A percentile compares a stretch with the other conserved stretches of the same genome.
Evolutionary conservation across 1,140 invertebrate species (phyloP).

Genomic region (Lutraria rhynchaena): DNA sequence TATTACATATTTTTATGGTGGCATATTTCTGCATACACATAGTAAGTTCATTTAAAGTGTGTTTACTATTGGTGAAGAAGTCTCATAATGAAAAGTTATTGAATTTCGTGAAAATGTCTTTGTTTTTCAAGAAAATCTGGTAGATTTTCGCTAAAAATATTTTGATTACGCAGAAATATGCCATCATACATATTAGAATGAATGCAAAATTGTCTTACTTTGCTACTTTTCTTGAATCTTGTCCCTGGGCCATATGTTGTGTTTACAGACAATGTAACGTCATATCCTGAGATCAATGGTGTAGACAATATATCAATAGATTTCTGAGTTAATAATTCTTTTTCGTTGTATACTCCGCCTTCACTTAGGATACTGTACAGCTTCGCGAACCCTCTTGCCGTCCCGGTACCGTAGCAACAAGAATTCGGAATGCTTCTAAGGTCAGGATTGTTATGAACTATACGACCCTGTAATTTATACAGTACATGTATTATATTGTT

Average conservation of each 20-base stretch:
- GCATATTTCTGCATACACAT: too few relatives aligned
- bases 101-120: too few relatives aligned
- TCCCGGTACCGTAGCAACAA: constrained; percentile 32
- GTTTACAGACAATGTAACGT: neutral
- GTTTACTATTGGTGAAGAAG: too few relatives aligned
- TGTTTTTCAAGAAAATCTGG: too few relatives aligned
- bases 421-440: constrained; percentile 19
- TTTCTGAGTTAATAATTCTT: constrained; percentile 21
- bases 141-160: too few relatives aligned
- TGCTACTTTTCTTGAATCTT: neutral
- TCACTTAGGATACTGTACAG: constrained; percentile 48
- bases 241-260: constrained; percentile 17
- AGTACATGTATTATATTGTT: too few relatives aligned
- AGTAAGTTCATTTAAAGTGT: too few relatives aligned
- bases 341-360: constrained; percentile 30
- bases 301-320: constrained; percentile 22
- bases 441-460: constrained; percentile 32
- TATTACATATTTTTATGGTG: too few relatives aligned
- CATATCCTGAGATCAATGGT: neutral
- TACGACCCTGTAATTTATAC: neutral
- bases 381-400: constrained; percentile 51
- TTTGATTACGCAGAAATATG: too few relatives aligned
- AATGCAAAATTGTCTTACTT: too few relatives aligned
- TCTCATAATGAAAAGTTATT: too few relatives aligned
- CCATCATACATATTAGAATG: too few relatives aligned